phyloP scores from a whole-genome alignment of 2,113 vertebrate genomes.

The Pelmatolapia mariae region DNA sequence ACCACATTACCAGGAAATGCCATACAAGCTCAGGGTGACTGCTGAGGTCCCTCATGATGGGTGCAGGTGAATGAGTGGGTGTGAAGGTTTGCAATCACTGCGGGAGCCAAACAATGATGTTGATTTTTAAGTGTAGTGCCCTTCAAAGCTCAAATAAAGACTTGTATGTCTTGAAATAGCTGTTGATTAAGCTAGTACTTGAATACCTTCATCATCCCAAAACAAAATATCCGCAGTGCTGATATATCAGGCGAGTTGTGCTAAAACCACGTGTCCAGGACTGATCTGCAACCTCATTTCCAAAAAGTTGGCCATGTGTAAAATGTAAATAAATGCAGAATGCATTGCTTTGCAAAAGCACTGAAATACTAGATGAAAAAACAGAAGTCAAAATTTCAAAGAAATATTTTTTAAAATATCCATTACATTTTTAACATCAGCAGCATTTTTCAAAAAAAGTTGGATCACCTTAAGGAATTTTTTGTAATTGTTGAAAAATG shows the following conservation, averaged over 20 bases:
- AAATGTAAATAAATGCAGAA: not conserved
- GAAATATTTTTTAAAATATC: not conserved
- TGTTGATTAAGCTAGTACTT: not conserved
- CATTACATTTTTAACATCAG: not conserved
- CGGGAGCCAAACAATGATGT: not conserved
- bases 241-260: not conserved
- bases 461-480: not conserved
- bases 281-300: not conserved
- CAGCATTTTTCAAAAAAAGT: not conserved
- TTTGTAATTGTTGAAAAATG: not conserved
- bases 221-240: not conserved
- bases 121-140: not conserved
- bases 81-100: not conserved
- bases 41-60: not conserved
- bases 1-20: constrained; percentile 25
- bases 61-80: not conserved
- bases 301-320: not conserved
- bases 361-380: not conserved
- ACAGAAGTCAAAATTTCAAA: not conserved
- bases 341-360: not conserved
- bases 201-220: not conserved
- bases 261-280: not conserved
- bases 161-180: not conserved
- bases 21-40: not conserved
- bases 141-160: not conserved